Evolutionary conservation across 1,140 invertebrate species (phyloP), one percentile per base, ranked within the genome.

Genomic region (Holotrichia oblita): DNA sequence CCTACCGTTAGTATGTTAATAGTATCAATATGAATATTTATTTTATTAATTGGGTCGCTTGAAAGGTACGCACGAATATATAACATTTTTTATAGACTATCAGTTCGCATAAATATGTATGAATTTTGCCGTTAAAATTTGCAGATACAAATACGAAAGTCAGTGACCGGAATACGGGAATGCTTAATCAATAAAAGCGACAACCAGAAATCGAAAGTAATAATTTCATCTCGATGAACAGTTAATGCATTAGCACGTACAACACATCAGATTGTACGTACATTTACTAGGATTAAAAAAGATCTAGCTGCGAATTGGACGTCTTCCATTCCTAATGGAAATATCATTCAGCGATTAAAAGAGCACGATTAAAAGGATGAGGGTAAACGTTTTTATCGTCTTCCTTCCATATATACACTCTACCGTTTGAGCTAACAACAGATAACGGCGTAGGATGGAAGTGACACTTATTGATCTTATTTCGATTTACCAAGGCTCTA

Each of bases 151-250:
- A 55, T 14, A 17, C 14, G 17, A n/a, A 74, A 69, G 61, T 24
- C 61, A 69, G 24, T 27, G 61, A 69, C 61, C 61, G 61, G 61
- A 22, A 27, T 69, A 27, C 8, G 4, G 12, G 20, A 69, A 27
- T 17, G 14, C 0, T 55, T 22, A 69, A 69, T 69, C 61, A 69
- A 69, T 69, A 27, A 69, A 69, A 69, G 22, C 61, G 8, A 69
- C 22, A 9, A 34, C 20, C 20, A 69, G 61, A 69, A 69, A 69
- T 69, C 61, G 61, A 74, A 74, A 74, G 41, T 74, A 41, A 74
- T n/a, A 41, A 42, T 74, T 74, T 42, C 73, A 9, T 14, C 40
- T 41, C 41, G 17, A 74, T 41, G 20, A 20, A 74, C 6, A n/a
- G 27, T 10, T 41, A 74, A 41, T 6, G 22, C 61, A 7, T 27